Percentiles rank a stretch among this genome's conserved stretches.
Evolutionary conservation across 2,113 vertebrate species (phyloP).

Genomic region (Hippocampus mohnikei): DNA sequence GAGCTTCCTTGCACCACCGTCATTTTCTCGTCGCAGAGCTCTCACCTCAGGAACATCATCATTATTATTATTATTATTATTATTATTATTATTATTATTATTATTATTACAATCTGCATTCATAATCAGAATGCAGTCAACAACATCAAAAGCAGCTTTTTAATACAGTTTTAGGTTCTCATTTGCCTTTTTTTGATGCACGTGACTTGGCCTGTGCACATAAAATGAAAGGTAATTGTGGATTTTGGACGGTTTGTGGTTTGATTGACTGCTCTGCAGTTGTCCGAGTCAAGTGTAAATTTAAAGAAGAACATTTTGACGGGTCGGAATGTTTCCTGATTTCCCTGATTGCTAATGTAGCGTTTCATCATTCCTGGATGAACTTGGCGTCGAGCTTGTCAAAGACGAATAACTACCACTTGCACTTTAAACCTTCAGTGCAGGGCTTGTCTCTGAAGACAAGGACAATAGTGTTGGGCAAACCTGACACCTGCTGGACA

Average conservation of each 20-base stretch:
- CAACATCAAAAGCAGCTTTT: constrained; percentile 10
- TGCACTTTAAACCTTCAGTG: constrained; percentile 6
- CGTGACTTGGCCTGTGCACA: constrained; percentile 11
- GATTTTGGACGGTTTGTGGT: constrained; percentile 23
- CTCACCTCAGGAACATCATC: constrained; percentile 35
- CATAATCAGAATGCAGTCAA: not conserved
- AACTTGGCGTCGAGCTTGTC: constrained; percentile 8
- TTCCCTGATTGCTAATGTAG: constrained; percentile 21
- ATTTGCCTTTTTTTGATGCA: constrained; percentile 7
- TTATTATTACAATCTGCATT: not conserved
- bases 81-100: not conserved
- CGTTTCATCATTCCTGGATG: constrained; percentile 12
- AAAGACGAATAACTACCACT: constrained; percentile 6
- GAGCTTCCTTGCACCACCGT: constrained; percentile 62
- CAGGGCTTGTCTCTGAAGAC: not conserved
- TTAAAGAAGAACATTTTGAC: constrained; percentile 12
- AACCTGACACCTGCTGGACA: constrained; percentile 51
- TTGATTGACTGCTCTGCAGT: constrained; percentile 42
- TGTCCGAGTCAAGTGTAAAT: constrained; percentile 38
- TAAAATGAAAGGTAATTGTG: constrained; percentile 21
- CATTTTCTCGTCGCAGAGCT: constrained; percentile 57
- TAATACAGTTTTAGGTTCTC: constrained; percentile 14
- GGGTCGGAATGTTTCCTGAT: constrained; percentile 28
- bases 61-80: too few species aligned
- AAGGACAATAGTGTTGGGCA: not conserved